A percentile compares a stretch with the other conserved stretches of the same genome.
phyloP scores from a whole-genome alignment of 2,888 invertebrate species.

The Ochlodes sylvanus region DNA sequence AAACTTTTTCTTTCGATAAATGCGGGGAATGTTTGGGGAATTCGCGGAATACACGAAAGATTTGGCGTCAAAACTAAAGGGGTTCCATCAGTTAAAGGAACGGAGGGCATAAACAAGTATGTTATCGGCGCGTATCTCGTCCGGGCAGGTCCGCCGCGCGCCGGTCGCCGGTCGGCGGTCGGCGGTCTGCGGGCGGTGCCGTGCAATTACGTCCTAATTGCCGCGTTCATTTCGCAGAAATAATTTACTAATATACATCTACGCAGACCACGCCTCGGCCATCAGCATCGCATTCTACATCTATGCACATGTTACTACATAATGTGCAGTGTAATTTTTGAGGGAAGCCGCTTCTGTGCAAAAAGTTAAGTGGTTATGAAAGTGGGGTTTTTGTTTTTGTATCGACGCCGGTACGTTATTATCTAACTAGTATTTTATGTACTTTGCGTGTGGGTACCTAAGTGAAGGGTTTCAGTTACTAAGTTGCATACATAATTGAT shows the following conservation, averaged over 20 bases:
- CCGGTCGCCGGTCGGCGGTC: slow-evolving; percentile 47
- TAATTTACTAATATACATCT: slow-evolving; percentile 58
- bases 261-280: slow-evolving; percentile 52
- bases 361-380: slow-evolving; percentile 17
- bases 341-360: slow-evolving; percentile 26
- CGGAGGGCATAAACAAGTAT: slow-evolving; percentile 42
- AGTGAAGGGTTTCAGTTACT: too few relatives aligned
- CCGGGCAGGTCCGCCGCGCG: slow-evolving; percentile 46
- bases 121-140: slow-evolving; percentile 47
- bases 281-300: slow-evolving; percentile 43
- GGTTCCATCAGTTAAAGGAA: slow-evolving; percentile 38
- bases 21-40: slow-evolving; percentile 26
- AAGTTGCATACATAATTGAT: too few relatives aligned
- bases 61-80: slow-evolving; percentile 24
- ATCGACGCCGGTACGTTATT: neutral
- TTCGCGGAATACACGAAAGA: slow-evolving; percentile 32
- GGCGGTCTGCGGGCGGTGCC: slow-evolving; percentile 48
- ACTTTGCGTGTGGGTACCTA: too few relatives aligned
- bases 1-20: slow-evolving; percentile 31
- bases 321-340: slow-evolving; percentile 22
- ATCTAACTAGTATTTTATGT: neutral
- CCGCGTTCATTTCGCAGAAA: slow-evolving; percentile 58
- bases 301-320: slow-evolving; percentile 25
- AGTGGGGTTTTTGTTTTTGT: slow-evolving; percentile 1
- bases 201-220: slow-evolving; percentile 61